These are phyloP conservation scores for Caenorhabditis zanzibari DNA, from an alignment of 2,888 invertebrate species.

Conservation along the genomic window DNA sequence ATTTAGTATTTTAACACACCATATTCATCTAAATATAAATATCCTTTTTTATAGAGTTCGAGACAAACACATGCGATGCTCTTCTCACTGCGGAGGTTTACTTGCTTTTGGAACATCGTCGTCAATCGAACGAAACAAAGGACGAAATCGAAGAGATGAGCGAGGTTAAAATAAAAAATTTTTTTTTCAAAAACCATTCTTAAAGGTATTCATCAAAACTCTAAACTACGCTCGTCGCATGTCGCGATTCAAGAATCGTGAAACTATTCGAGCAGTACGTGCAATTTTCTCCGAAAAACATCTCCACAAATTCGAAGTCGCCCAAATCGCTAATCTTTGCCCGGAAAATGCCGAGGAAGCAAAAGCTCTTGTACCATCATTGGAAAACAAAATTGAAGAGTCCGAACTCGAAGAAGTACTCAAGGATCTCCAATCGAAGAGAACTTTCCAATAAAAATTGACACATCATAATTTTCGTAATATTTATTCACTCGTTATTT, in stretches of 20 bases:
- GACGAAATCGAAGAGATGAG: constrained; percentile 98
- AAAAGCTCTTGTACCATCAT: constrained; percentile 86
- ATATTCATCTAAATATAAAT: too few species aligned
- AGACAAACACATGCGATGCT: constrained; percentile 92
- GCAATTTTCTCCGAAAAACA: constrained; percentile 87
- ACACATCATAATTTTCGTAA: not conserved
- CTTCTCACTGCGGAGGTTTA: constrained; percentile 89
- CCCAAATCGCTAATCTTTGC: constrained; percentile 97
- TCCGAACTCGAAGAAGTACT: constrained; percentile 96
- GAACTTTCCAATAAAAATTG: constrained; percentile 90
- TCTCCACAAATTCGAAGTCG: constrained; percentile 97
- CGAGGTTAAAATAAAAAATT: constrained; percentile 86
- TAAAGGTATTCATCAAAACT: constrained; percentile 93
- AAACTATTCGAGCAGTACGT: constrained; percentile 96
- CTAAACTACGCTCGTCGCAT: constrained; percentile 96
- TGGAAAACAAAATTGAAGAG: constrained; percentile 98
- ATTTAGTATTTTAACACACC: too few species aligned
- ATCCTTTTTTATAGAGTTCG: constrained; percentile 89
- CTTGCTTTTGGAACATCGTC: constrained; percentile 96
- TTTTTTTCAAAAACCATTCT: not conserved
- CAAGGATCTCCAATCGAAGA: constrained; percentile 98
- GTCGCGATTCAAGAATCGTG: constrained; percentile 97
- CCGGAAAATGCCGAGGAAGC: constrained; percentile 99
- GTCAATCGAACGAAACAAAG: constrained; percentile 97
- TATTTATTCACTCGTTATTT: not conserved